phyloP scores from a whole-genome alignment of 2,797 vertebrate species.

The Balearica regulorum region DNA sequence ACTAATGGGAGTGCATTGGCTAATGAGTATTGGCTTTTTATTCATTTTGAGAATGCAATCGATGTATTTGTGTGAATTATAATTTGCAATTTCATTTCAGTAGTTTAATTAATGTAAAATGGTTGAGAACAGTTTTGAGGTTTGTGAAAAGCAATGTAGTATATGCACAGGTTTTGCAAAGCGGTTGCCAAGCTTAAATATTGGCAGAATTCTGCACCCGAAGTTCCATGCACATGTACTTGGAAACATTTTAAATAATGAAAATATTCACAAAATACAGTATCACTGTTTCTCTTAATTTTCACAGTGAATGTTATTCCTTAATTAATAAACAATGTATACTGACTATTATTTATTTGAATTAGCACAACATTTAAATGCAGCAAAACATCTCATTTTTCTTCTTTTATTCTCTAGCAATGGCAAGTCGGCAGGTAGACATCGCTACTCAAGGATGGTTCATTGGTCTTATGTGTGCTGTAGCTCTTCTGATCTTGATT shows the following conservation, averaged over 20 bases:
- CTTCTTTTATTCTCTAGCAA: slow-evolving; percentile 77
- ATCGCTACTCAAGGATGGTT: slow-evolving; percentile 99
- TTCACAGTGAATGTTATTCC: neutral
- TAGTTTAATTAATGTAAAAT: neutral
- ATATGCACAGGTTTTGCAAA: neutral
- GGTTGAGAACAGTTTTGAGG: neutral
- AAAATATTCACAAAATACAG: neutral
- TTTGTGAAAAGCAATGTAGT: neutral
- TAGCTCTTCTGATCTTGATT: slow-evolving; percentile 95
- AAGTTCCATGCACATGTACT: neutral
- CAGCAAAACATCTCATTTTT: slow-evolving; percentile 6
- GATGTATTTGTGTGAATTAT: neutral
- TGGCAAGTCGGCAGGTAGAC: slow-evolving; percentile 94
- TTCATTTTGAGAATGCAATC: neutral
- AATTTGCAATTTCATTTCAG: neutral
- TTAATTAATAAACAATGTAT: neutral
- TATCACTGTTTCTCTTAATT: neutral
- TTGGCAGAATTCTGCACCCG: neutral
- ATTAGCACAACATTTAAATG: neutral
- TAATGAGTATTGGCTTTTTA: neutral
- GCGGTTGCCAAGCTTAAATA: neutral
- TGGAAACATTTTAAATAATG: neutral
- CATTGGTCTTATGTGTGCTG: slow-evolving; percentile 98
- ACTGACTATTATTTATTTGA: neutral
- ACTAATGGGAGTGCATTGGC: neutral